Base-by-base conservation (phyloP, 2,797 vertebrate genomes). In the Choloepus didactylus region DNA sequence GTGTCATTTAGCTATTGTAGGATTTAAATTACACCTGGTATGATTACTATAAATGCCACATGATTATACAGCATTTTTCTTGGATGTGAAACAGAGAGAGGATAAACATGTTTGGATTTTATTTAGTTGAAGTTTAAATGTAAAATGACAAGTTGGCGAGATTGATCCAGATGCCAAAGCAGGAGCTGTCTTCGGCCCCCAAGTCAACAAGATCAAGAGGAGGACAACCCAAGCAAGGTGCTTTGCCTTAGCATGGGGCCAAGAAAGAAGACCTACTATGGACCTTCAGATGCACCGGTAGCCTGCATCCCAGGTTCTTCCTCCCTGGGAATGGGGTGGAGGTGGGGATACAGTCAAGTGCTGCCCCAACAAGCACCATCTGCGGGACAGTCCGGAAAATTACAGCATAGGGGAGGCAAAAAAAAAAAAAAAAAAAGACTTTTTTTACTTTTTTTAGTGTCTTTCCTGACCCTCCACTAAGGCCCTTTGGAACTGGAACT, bases 51-150 rank as follows among this genome's bases (percentile, higher is more conserved):
- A 93, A 81, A 77, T 46, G 31, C 19, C 11, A 59, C 21, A 25
- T 77, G 21, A 41, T 94, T 73, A 92, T 79, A 51, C 4, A 93
- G 10, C 4, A 31, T 66, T 64, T 91, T 76, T 75, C 25, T 75
- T 80, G 9, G 49, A 77, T 70, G 6, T 35, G 35, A 94, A 77
- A 59, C 10, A 73, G 29, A 15, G 23, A 2, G 15, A 75, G 10
- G 15, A 60, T 29, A 86, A 31, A 82, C 41, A n/a, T 7, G 60
- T 59, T 51, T 70, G 19, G 4, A 10, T 75, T 86, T 77, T 64
- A 81, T 44, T 54, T 9, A 44, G 19, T 2, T 77, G 10, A 56
- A 66, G 25, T 6, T 66, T 72, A 94, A 94, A 86, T 86, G 41
- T 70, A 85, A 94, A 77, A 18, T 62, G 56, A 29, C 25, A 31